Base-by-base conservation (phyloP, 2,113 vertebrate species). In the Odocoileus hemionus region DNA sequence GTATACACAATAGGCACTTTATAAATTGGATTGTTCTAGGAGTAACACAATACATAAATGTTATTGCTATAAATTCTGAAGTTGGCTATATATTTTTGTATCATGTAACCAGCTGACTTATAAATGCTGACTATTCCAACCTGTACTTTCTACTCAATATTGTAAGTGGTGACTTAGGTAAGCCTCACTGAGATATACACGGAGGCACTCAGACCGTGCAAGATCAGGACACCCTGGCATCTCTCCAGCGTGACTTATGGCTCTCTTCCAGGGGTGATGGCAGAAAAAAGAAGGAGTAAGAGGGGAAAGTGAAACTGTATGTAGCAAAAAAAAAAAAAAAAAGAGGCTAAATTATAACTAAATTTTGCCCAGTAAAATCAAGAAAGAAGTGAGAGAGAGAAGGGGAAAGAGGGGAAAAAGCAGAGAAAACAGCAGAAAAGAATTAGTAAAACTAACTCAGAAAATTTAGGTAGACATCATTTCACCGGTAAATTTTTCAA, bases 21-120 rank as follows among this genome's bases (percentile, higher is more conserved):
- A 96, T 98, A 99, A 98, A 98, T 98, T 96, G 95, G 83, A 96
- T 97, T 97, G 96, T 98, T 98, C 60, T 39, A 80, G 93, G 87
- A 97, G 98, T 98, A 98, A 97, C 89, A 54, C 0, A 96, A 98
- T 97, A 98, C 28, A 15, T 98, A 98, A 99, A 98, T 98, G 97
- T 98, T 98, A 98, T 97, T 98, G 94, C 97, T 98, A 97, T 97
- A 97, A 98, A 98, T 98, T 97, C 97, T 98, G 86, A 93, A 94
- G 90, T 97, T 94, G 95, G 93, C 91, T 92, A 82, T 97, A 95
- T 97, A 97, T 98, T 96, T 94, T 96, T 96, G 74, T 94, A 67
- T 96, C 89, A 15, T 93, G 86, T 96, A 97, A 96, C 93, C 58
- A 84, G 96, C 67, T 87, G 95, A 88, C 97, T 96, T 96, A 89